These are phyloP conservation scores for Tetragnatha montana DNA, from an alignment of 2,888 invertebrate species.

Conservation along the genomic window DNA sequence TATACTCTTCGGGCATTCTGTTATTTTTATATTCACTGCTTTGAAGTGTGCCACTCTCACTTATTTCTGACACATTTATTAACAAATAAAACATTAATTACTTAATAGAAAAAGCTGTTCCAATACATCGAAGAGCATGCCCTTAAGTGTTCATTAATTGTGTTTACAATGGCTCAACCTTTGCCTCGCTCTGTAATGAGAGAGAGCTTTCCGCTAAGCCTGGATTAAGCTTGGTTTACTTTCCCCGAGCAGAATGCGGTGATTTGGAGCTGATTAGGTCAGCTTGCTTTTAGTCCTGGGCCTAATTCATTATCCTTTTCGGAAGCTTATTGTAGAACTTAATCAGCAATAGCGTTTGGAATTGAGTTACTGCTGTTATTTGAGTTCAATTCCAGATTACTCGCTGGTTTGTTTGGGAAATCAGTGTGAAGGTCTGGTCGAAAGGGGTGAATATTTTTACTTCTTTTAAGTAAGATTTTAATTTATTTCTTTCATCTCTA, in stretches of 20 bases:
- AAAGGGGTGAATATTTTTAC: too few species aligned
- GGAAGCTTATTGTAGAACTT: not conserved
- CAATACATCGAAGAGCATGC: not conserved
- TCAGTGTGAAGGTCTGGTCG: not conserved
- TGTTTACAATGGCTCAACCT: constrained; percentile 1
- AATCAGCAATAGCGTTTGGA: not conserved
- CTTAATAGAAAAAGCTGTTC: too few species aligned
- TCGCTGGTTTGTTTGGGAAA: not conserved
- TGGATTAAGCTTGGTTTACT: not conserved
- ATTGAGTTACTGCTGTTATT: not conserved
- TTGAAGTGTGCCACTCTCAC: too few species aligned
- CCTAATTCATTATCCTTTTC: constrained; percentile 17
- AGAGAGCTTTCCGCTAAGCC: constrained; percentile 1
- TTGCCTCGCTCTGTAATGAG: not conserved
- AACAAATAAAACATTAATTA: too few species aligned
- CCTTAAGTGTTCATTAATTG: constrained; percentile 22
- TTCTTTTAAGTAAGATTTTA: too few species aligned
- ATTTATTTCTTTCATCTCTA: too few species aligned
- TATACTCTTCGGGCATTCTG: too few species aligned
- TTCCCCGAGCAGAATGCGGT: not conserved
- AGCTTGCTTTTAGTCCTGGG: constrained; percentile 1
- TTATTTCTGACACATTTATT: too few species aligned
- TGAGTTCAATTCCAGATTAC: not conserved
- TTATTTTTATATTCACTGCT: too few species aligned
- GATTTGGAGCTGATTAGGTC: constrained; percentile 36